Conservation (phyloP, 2,888 invertebrate genomes). For the Perdita meconis region DNA sequence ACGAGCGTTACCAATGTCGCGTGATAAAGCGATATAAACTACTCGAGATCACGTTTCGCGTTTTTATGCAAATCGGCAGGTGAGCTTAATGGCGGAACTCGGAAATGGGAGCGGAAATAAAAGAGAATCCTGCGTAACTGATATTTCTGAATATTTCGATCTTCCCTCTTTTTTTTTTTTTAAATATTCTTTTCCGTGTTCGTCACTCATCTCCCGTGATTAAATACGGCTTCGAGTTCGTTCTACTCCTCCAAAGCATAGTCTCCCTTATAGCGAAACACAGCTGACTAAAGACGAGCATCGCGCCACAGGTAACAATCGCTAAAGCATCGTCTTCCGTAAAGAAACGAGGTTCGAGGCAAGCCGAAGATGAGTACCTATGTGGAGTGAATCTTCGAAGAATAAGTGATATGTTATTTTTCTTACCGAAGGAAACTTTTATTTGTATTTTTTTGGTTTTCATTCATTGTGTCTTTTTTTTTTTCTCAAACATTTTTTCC, state of each 20-base stretch:
- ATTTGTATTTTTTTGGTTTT: constrained; percentile 13
- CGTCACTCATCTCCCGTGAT: constrained; percentile 19
- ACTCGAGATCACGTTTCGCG: constrained; percentile 60
- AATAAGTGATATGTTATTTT: constrained; percentile 29
- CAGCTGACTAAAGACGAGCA: neutral
- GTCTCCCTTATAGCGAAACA: constrained; percentile 17
- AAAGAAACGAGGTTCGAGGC: constrained; percentile 3
- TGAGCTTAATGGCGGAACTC: constrained; percentile 71
- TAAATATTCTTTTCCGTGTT: neutral
- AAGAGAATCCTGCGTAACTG: constrained; percentile 60
- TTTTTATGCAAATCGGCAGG: constrained; percentile 74
- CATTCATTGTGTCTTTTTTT: constrained; percentile 11
- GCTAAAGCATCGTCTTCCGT: too few relatives aligned
- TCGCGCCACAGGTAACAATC: neutral
- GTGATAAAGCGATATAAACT: constrained; percentile 68
- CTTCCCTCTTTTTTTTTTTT: neutral
- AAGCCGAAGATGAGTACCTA: neutral
- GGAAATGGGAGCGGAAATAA: constrained; percentile 78
- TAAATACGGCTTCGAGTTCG: neutral
- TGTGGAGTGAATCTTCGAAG: constrained; percentile 8
- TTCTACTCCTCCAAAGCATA: constrained; percentile 10
- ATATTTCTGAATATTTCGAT: constrained; percentile 18
- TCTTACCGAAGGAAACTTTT: constrained; percentile 21
- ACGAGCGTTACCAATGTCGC: constrained; percentile 51
- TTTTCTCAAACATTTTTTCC: constrained; percentile 28